Base-by-base conservation (phyloP, 2,888 invertebrate genomes). In the Elaeidobius kamerunicus region DNA sequence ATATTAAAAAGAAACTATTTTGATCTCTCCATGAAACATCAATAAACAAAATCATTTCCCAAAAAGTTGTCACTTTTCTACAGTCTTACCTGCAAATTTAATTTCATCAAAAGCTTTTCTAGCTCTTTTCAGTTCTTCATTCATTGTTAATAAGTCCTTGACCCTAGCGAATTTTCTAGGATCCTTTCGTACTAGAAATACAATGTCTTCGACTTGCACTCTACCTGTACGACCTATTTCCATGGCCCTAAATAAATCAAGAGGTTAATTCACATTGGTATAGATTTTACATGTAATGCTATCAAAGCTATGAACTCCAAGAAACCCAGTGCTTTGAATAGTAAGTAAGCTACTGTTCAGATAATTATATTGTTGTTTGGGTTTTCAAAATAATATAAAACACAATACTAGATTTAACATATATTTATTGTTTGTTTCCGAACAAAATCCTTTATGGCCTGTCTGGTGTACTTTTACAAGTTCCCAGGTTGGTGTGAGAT, bases 61-160 rank as follows among this genome's bases (percentile, higher is more conserved):
- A n/a, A n/a, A n/a, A n/a, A n/a, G n/a, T n/a, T 44, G 19, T n/a
- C 38, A 38, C 28, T 53, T 36, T 18, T 48, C 53, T 32, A 48
- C 43, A 32, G 43, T 15, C 45, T 81, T 80, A 85, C 89, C 91
- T 78, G 90, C 92, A 80, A 92, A 94, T 84, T 94, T 94, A 59
- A 92, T 91, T 82, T 96, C 98, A 77, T 99, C 99, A 76, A 99
- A 99, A 57, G 98, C 98, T 77, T 99, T 99, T 63, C 99, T 82
- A 11, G 99, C 99, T 75, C 95, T 92, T 76, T 98, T 96, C 41
- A 99, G 76, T 75, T 99, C 98, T 75, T 99, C 99, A 74, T 97
- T 99, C 97, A 99, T 97, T 35, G 92, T 92, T 0, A 98, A 76
- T 27, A 98, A 77, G 74, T 97, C 97, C 77, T 96, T 96, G 0